Percentiles rank a stretch among this genome's conserved stretches.
Evolutionary conservation across 53 echinoderm and acorn worm genomes (phyloP).

Genomic region (Mesocentrotus franciscanus): DNA sequence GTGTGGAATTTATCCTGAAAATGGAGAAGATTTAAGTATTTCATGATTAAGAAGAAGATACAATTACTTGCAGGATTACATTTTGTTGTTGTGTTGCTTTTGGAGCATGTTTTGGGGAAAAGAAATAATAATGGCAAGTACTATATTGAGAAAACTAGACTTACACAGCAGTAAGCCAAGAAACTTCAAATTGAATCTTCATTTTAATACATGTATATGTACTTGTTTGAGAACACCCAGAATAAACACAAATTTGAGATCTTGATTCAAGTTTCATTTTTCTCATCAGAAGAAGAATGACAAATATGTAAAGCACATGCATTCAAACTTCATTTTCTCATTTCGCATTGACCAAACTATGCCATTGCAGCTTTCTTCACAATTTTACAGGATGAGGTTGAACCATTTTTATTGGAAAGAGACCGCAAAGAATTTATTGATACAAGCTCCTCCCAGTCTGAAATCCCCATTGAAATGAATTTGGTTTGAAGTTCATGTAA

Average conservation of each 20-base stretch:
- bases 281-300: neutral
- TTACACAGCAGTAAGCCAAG: neutral
- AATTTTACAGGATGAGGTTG: neutral
- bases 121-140: neutral
- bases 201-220: too few relatives aligned
- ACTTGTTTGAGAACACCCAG: neutral
- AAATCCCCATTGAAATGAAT: neutral
- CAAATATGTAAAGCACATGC: neutral
- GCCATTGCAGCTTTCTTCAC: neutral
- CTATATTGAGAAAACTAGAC: neutral
- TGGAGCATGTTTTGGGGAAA: neutral
- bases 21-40: neutral
- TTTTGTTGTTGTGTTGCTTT: neutral
- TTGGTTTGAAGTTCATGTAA: neutral
- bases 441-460: conserved; percentile 21
- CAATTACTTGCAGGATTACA: neutral
- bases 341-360: neutral
- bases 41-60: neutral
- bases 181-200: neutral
- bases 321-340: neutral
- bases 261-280: neutral
- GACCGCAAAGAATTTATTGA: neutral
- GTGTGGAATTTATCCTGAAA: neutral
- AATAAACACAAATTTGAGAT: neutral
- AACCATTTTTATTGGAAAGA: neutral